A percentile compares a stretch with the other conserved stretches of the same genome.
These are phyloP conservation scores for Merops nubicus DNA, from an alignment of 2,113 vertebrate genomes.

Conservation along the genomic window DNA sequence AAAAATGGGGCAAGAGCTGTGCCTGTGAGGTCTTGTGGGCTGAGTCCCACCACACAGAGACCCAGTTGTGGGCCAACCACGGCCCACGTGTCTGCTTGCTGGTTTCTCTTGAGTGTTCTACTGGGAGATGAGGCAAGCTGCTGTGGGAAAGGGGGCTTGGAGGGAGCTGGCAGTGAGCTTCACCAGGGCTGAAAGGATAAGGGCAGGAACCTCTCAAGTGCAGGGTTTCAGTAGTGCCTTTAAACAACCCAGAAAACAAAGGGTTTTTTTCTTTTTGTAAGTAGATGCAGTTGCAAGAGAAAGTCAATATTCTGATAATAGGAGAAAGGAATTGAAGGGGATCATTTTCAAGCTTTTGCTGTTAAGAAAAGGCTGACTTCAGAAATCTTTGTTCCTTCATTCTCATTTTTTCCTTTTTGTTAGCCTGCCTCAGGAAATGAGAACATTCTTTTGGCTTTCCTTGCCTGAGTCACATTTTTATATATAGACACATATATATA, in stretches of 20 bases:
- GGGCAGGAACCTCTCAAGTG: not conserved
- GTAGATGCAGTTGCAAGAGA: not conserved
- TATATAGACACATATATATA: not conserved
- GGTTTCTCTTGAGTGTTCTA: not conserved
- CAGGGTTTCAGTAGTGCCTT: not conserved
- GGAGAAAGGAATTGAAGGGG: not conserved
- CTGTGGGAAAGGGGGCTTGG: not conserved
- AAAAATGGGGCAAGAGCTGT: not conserved
- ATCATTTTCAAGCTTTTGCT: not conserved
- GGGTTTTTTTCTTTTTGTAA: not conserved
- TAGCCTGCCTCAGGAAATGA: slow-evolving; percentile 61
- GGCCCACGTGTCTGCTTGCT: fast-evolving
- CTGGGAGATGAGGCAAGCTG: not conserved
- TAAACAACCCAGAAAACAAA: not conserved
- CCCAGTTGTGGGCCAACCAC: not conserved
- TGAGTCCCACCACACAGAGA: not conserved
- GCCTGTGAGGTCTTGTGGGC: not conserved
- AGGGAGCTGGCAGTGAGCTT: not conserved
- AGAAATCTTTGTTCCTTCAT: slow-evolving; percentile 31
- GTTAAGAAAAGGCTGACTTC: slow-evolving; percentile 27
- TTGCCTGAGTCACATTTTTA: slow-evolving; percentile 44
- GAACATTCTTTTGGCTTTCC: slow-evolving; percentile 66
- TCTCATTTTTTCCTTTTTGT: slow-evolving; percentile 54
- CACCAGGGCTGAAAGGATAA: not conserved
- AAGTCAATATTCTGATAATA: not conserved